Evolutionary conservation across 2,113 vertebrate species (phyloP), one percentile per base, ranked within the genome.

Genomic region (Corythornis madagascariensis): DNA sequence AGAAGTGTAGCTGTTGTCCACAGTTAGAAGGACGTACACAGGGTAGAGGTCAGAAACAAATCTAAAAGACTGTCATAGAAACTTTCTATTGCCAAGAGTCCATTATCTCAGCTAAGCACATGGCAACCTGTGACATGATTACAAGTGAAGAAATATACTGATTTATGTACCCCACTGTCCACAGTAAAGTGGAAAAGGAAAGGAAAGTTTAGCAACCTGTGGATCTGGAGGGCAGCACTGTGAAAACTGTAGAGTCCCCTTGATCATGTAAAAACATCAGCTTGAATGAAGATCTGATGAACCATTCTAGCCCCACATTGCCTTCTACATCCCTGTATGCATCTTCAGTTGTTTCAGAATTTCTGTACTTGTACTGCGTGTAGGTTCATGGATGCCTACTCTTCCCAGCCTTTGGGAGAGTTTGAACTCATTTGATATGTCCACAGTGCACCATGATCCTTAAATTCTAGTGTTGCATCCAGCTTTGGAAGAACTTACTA

Each of bases 361-460:
- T 83, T 70, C 33, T 47, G 42, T 52, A 50, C 2, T 2, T 13
- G 24, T 35, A 19, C 11, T 2, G 1, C 53, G 15, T 70, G 21
- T 38, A 67, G 29, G 38, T 59, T 75, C 3, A 1, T 55, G 48
- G 16, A 63, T 19, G 8, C 20, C 63, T 53, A 5, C 13, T 85
- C 13, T 66, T 5, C 29, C 17, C 13, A 25, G 11, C 3, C 17
- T 57, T 45, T 82, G 67, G 13, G 18, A 35, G 28, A 50, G 9
- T 50, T n/a, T 72, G 43, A 12, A 60, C 26, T 75, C 57, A 28
- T 13, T 59, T 5, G 2, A 8, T 21, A 4, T 17, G 31, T 67
- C 16, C 48, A 40, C 1, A 0, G 22, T 53, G 57, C 31, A 40
- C 29, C 2, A 0, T 43, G 29, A 75, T 4, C 18, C 20, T 42